These are phyloP conservation scores for Philereme vetulata DNA, from an alignment of 2,888 invertebrate species.

Conservation along the genomic window DNA sequence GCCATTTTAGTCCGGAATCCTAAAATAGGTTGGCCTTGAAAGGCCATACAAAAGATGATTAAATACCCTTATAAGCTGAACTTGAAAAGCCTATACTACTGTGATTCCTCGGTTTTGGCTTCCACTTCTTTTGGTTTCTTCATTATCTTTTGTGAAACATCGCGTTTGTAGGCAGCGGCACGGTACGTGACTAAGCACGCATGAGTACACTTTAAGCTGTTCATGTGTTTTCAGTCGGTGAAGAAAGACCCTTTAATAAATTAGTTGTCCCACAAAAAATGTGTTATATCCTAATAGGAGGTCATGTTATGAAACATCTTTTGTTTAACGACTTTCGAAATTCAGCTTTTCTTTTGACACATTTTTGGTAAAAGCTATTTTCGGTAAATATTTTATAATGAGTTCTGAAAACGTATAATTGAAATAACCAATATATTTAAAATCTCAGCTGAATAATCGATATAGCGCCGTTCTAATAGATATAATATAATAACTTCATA, in stretches of 20 bases:
- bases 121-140: background rate
- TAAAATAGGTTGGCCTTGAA: no score
- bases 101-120: no score
- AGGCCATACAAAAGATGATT: no score
- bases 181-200: slow-evolving; percentile 10
- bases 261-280: background rate
- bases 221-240: slow-evolving; percentile 4
- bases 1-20: no score
- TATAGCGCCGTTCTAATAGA: background rate
- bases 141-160: slow-evolving; percentile 5
- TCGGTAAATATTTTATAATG: no score
- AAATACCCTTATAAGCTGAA: no score
- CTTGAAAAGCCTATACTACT: no score
- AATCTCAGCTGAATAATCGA: background rate
- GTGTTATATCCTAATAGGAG: background rate
- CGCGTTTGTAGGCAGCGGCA: slow-evolving; percentile 2
- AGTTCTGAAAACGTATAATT: no score
- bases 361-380: no score
- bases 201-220: slow-evolving; percentile 7
- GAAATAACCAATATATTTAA: background rate
- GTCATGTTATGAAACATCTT: no score
- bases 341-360: no score
- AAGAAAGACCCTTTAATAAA: background rate
- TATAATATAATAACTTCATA: background rate
- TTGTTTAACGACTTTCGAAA: no score